Evolutionary conservation across 1,140 invertebrate genomes (phyloP), one percentile per base, ranked within the genome.

Genomic region (Drosophila punjabiensis): DNA sequence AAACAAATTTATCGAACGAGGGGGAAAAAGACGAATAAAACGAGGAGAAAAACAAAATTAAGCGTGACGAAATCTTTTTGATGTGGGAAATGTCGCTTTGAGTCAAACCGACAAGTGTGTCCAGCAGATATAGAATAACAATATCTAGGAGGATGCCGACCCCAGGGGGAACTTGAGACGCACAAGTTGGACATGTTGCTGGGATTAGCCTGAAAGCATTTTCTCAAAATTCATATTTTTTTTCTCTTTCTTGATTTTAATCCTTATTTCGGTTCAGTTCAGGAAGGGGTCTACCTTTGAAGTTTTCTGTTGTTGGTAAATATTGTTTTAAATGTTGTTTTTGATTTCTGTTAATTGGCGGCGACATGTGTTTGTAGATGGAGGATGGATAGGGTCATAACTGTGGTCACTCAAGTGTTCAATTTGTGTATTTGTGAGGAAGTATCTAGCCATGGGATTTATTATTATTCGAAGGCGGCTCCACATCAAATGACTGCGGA

Each of bases 21-120:
- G 35, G n/a, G 20, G 35, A 60, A 37, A 61, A 32, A 55, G 62
- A 43, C 56, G 35, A 60, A 37, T 56, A 32, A 55, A 68, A 43
- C 56, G 16, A 45, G 24, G 58, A 64, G 35, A 82, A 59, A 78
- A 74, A 70, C 74, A 76, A 73, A 68, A 66, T 73, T 63, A 90
- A 82, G 60, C 68, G 87, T 89, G 86, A 89, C 86, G 86, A 89
- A 89, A 89, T 89, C 86, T 89, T 86, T 89, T 86, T 90, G 86
- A 89, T 88, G 86, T 89, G 86, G 86, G 86, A 89, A 90, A 89
- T 86, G 86, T 89, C 86, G 86, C 86, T 89, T 89, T 90, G 86
- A 89, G 86, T 61, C 71, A 79, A 64, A 68, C 86, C 86, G 87
- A 89, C 86, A 89, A 89, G 86, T 89, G 85, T 89, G 86, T 89